These are phyloP conservation scores for Mandrillus leucophaeus DNA, from an alignment of 2,113 vertebrate genomes.

Conservation along the genomic window DNA sequence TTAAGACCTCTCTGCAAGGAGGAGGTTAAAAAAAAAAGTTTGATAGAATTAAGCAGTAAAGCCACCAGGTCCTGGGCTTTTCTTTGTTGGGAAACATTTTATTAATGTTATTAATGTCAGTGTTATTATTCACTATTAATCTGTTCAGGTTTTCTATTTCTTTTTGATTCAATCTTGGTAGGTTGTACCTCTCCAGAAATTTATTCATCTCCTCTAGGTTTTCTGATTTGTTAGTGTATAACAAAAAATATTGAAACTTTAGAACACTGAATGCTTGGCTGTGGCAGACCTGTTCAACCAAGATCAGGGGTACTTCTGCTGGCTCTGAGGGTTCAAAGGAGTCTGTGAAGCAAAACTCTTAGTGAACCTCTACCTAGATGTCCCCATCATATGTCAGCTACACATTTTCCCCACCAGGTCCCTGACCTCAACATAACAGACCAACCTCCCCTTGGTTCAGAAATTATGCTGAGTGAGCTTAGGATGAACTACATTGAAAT, in stretches of 20 bases:
- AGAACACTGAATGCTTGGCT: not conserved
- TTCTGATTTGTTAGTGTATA: not conserved
- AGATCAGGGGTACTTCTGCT: not conserved
- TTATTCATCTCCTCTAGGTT: not conserved
- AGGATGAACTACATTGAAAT: not conserved
- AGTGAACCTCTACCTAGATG: not conserved
- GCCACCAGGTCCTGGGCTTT: not conserved
- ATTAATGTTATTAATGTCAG: not conserved
- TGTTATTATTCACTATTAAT: not conserved
- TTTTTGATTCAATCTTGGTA: not conserved
- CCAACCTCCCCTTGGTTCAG: not conserved
- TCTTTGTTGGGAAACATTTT: not conserved
- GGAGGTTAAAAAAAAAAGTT: no score
- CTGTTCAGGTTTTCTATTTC: not conserved
- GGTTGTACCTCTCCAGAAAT: not conserved
- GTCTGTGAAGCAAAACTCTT: not conserved
- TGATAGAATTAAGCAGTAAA: not conserved
- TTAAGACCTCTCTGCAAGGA: no score
- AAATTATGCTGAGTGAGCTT: not conserved
- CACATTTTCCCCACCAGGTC: not conserved
- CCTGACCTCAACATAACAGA: not conserved
- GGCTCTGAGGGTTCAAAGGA: not conserved
- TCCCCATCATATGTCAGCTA: not conserved
- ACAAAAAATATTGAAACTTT: not conserved
- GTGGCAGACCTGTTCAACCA: not conserved